Conservation (phyloP, 2,113 vertebrate species). For the Cephalophus harveyi region DNA sequence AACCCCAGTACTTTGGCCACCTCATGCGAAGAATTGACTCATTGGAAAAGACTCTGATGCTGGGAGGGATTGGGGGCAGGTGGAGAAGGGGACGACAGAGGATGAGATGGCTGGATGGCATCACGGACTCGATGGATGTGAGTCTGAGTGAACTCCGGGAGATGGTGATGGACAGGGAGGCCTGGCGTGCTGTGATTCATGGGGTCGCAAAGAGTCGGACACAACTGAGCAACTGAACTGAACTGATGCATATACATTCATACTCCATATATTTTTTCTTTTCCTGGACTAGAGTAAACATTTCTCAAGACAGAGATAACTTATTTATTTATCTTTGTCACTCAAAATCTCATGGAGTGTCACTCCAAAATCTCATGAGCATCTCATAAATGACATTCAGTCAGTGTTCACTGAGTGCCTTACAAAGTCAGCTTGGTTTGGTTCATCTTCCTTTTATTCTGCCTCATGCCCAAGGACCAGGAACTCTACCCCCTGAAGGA, state of each 20-base stretch:
- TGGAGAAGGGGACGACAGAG: too few relatives aligned
- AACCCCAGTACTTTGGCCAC: too few relatives aligned
- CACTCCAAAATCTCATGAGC: background rate
- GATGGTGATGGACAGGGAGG: too few relatives aligned
- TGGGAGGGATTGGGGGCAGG: too few relatives aligned
- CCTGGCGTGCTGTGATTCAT: too few relatives aligned
- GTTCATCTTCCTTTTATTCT: background rate
- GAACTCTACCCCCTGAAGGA: background rate
- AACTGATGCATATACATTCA: background rate
- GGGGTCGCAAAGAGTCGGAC: too few relatives aligned
- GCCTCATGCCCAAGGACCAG: background rate
- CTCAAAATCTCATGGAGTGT: background rate
- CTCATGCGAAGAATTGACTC: too few relatives aligned
- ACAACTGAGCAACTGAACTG: too few relatives aligned
- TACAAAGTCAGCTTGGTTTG: background rate
- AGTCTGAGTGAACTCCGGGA: too few relatives aligned
- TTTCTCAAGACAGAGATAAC: background rate
- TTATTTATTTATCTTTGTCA: slow-evolving; percentile 5
- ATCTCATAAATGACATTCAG: background rate
- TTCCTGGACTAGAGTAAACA: background rate
- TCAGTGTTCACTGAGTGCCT: background rate
- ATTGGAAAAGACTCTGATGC: too few relatives aligned
- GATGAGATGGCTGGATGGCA: too few relatives aligned
- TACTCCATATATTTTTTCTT: background rate
- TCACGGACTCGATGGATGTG: fast-evolving